Base-by-base conservation (phyloP, 2,113 vertebrate species). In the Rhea pennata region DNA sequence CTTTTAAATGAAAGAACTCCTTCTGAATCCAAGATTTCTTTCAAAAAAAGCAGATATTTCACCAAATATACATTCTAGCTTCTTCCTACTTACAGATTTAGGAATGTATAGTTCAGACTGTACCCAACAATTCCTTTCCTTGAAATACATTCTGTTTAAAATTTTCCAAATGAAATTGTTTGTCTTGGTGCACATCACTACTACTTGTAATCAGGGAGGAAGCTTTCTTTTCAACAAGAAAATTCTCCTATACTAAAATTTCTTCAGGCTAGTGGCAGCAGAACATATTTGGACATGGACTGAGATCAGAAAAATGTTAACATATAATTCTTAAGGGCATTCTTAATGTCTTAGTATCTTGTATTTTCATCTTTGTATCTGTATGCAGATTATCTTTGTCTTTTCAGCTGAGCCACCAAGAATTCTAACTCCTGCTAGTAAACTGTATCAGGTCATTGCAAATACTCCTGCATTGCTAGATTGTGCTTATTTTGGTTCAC, bases 401-500 rank as follows among this genome's bases (percentile, higher is more conserved):
- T 82, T 98, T 98, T 82, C 96, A 99, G 99, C 99, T 50, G 99
- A 99, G 92, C 97, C 98, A 6, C 99, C 99, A 65, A 98, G 99
- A 98, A 99, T 99, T 95, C 98, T 99, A 74, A 99, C 99, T 33
- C 80, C 96, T 23, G 53, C 97, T 88, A 98, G 99, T 97, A 98
- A 98, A 87, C 95, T 99, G 33, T 99, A 99, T 97, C 99, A 99
- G 97, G 98, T 99, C 87, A 99, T 99, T 11, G 96, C 96, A 87
- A 98, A 99, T 79, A 98, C 97, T 61, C 98, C 94, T 0, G 99
- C 99, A 19, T 74, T 99, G 33, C 88, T 99, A 42, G 98, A 99
- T 72, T 99, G 99, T 89, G 96, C 97, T 50, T 98, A 98, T 94
- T 99, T 99, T 94, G 99, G 99, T 42, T 99, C 99, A 59, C 99